Base-by-base conservation (phyloP, 2,888 invertebrate genomes). In the Exocentrus adspersus region DNA sequence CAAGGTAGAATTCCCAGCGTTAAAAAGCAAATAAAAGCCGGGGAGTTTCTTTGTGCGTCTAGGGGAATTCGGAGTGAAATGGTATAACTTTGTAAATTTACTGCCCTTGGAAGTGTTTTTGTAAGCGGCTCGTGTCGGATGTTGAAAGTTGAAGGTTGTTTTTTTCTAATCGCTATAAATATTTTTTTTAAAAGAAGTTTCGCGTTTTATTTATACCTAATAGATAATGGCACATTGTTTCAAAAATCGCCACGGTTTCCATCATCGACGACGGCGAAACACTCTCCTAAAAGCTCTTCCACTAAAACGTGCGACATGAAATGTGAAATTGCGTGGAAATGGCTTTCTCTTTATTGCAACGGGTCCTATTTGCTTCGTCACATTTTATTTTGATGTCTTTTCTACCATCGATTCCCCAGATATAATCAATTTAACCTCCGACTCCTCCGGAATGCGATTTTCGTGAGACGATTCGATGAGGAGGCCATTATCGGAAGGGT, bases 1-100 rank as follows among this genome's bases (percentile, higher is more conserved):
- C 48, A 28, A 48, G 48, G 48, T 48, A 48, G 24, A 48, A 24
- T 28, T 48, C 28, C 48, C 20, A 14, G 46, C 14, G 46, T 14
- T 28, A 28, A 48, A 48, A 28, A n/a, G 28, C 9, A 28, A 48
- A 48, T 10, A 30, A 16, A 24, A 21, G n/a, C 7, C 21, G n/a
- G 14, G 28, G 0, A 48, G 28, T 28, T 28, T 48, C 48, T 48
- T 16, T 14, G 14, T 1, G 1, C 7, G 48, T 2, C 24, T 48
- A 17, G 48, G 48, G 28, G 12, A 12, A 16, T 7, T 48, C 9
- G 28, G 48, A 45, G 45, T 19, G 21, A 45, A 17, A 20, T n/a
- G 2, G 20, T 20, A 20, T 10, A 45, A 20, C 2, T 30, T 16
- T 14, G 14, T 24, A 9, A 28, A 28, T 14, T 10, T 28, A 7